Base-by-base conservation (phyloP, 1,140 invertebrate species). In the Choristoneura fumiferana region DNA sequence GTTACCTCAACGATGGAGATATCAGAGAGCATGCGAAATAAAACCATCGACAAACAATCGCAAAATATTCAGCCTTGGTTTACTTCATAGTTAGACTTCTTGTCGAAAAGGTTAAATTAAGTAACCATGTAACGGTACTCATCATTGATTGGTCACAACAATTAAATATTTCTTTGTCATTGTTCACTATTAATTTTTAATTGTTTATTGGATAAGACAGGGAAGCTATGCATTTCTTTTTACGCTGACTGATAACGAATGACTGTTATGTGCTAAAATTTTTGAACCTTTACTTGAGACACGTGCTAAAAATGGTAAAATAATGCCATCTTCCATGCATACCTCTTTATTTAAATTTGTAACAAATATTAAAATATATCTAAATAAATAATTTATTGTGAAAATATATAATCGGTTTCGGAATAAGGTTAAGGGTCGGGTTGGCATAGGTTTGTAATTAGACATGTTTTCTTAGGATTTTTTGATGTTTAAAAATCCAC, bases 151-250 rank as follows among this genome's bases (percentile, higher is more conserved):
- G 22, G 22, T 29, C 22, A 2, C 22, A 2, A 29, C 22, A n/a
- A n/a, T n/a, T n/a, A n/a, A n/a, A n/a, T n/a, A n/a, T n/a, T n/a
- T n/a, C n/a, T n/a, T n/a, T n/a, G n/a, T n/a, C n/a, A n/a, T n/a
- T n/a, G n/a, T 43, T 10, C 3, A 1, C 8, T 43, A n/a, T 3
- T 22, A 12, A 22, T 29, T 12, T 13, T 49, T 13, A 22, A 12
- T 49, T 22, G 17, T 17, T 29, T 36, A 58, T 56, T 62, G 63
- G 58, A 63, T 60, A 64, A 56, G 60, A 71, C 69, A 73, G 69
- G 71, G 74, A 77, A 58, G 37, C 18, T 49, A 9, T 49, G 43
- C 43, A 49, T 49, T 49, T 49, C 4, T 29, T 49, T 49, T 15
- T 45, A 18, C 43, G 43, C 43, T 49, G 43, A 49, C 43, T 49